Percentiles rank a stretch among this genome's conserved stretches.
phyloP scores from a whole-genome alignment of 2,888 invertebrate genomes.

The Resseliella maxima region DNA sequence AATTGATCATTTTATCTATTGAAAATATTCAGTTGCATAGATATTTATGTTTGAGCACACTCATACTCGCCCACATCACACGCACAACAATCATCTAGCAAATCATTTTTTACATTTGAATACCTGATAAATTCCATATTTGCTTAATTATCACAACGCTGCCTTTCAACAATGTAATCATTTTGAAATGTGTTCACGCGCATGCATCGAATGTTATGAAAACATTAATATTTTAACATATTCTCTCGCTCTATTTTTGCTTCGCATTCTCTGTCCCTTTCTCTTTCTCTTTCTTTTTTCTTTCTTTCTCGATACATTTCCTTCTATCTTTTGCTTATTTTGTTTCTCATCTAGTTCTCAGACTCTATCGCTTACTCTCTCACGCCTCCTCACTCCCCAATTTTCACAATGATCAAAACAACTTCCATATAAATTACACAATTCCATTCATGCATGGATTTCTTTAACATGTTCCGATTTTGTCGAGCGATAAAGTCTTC shows the following conservation, averaged over 20 bases:
- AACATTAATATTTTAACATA: slow-evolving; percentile 31
- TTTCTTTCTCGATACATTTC: no score
- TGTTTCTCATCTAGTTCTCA: no score
- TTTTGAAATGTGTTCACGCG: neutral
- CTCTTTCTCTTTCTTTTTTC: no score
- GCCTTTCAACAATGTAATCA: slow-evolving; percentile 16
- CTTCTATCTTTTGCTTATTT: no score
- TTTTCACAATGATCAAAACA: slow-evolving; percentile 17
- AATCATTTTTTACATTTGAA: slow-evolving; percentile 18
- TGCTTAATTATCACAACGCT: slow-evolving; percentile 43
- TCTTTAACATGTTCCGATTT: slow-evolving; percentile 2
- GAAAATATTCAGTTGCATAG: neutral
- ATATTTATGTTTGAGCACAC: neutral
- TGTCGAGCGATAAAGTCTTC: neutral
- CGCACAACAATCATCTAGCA: neutral
- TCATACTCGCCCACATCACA: neutral
- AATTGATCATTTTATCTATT: neutral
- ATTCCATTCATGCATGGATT: slow-evolving; percentile 23
- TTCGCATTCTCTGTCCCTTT: no score
- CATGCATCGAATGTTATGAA: neutral
- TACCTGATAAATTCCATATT: slow-evolving; percentile 48
- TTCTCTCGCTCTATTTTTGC: no score
- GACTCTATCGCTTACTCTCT: no score
- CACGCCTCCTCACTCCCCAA: no score
- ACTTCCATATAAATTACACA: slow-evolving; percentile 25